Evolutionary conservation across 2,113 vertebrate species (phyloP).

Genomic region (Halichoeres trimaculatus): DNA sequence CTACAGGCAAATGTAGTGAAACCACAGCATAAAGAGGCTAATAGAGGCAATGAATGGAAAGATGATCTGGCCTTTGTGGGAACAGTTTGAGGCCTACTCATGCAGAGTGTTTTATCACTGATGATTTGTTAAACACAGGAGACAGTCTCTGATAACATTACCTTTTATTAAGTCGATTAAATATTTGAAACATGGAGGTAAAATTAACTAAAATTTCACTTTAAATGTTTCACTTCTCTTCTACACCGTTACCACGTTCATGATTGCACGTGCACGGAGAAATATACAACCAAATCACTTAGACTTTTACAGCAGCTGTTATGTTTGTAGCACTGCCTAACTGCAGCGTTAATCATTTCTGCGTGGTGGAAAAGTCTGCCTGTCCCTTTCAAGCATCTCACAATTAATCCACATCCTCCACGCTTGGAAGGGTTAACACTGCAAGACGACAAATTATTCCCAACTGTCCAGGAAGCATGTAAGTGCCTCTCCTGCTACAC

Average conservation of each 20-base stretch:
- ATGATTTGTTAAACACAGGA: too few relatives aligned
- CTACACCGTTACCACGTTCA: background rate
- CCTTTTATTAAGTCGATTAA: too few relatives aligned
- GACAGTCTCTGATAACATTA: too few relatives aligned
- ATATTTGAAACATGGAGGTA: too few relatives aligned
- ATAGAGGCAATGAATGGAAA: slow-evolving; percentile 64
- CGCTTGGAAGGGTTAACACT: slow-evolving; percentile 79
- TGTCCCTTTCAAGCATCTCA: slow-evolving; percentile 73
- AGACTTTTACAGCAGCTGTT: slow-evolving; percentile 80
- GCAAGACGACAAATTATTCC: slow-evolving; percentile 76
- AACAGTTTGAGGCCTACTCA: slow-evolving; percentile 67
- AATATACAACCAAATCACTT: slow-evolving; percentile 18
- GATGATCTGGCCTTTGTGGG: slow-evolving; percentile 74
- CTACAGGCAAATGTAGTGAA: too few relatives aligned
- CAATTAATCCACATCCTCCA: slow-evolving; percentile 81
- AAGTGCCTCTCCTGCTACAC: slow-evolving; percentile 66
- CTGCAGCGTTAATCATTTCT: slow-evolving; percentile 82
- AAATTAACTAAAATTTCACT: slow-evolving; percentile 1
- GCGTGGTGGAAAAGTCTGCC: slow-evolving; percentile 72
- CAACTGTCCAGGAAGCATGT: slow-evolving; percentile 70
- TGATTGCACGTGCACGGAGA: slow-evolving; percentile 27
- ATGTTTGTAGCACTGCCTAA: slow-evolving; percentile 76
- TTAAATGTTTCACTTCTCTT: background rate
- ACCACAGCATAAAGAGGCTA: too few relatives aligned
- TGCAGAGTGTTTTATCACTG: background rate